Conservation (phyloP, 2,797 vertebrate species). For the Graptemys geographica region DNA sequence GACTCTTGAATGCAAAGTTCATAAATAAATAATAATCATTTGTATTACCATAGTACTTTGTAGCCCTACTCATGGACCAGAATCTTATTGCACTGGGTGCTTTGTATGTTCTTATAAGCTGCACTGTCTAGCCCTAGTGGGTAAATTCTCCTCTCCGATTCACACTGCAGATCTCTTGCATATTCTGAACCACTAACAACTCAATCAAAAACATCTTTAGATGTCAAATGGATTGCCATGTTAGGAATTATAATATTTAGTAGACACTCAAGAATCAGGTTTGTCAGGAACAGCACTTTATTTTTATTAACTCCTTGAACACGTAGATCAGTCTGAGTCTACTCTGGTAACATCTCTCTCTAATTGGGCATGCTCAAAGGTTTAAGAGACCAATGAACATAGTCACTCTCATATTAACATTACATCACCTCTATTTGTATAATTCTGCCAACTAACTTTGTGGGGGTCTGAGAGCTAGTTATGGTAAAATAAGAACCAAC, state of each 20-base stretch:
- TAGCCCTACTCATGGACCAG: neutral
- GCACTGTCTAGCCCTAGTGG: neutral
- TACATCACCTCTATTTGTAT: fast-evolving
- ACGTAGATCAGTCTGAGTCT: neutral
- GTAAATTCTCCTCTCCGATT: neutral
- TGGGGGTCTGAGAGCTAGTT: neutral
- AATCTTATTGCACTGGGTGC: neutral
- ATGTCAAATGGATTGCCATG: neutral
- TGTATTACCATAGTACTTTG: neutral
- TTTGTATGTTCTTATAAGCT: neutral
- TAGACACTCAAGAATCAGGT: neutral
- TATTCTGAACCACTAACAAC: neutral
- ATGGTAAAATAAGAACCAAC: neutral
- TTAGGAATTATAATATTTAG: neutral
- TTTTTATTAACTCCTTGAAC: neutral
- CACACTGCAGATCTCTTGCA: neutral
- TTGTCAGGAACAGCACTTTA: neutral
- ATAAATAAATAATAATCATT: neutral
- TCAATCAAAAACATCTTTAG: neutral
- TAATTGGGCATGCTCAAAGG: neutral
- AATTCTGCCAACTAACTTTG: neutral
- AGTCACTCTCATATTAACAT: neutral
- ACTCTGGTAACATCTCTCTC: neutral
- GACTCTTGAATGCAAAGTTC: neutral
- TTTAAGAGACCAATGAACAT: neutral